Evolutionary conservation across 2,113 vertebrate species (phyloP), one percentile per base, ranked within the genome.

Genomic region (Albula goreensis): DNA sequence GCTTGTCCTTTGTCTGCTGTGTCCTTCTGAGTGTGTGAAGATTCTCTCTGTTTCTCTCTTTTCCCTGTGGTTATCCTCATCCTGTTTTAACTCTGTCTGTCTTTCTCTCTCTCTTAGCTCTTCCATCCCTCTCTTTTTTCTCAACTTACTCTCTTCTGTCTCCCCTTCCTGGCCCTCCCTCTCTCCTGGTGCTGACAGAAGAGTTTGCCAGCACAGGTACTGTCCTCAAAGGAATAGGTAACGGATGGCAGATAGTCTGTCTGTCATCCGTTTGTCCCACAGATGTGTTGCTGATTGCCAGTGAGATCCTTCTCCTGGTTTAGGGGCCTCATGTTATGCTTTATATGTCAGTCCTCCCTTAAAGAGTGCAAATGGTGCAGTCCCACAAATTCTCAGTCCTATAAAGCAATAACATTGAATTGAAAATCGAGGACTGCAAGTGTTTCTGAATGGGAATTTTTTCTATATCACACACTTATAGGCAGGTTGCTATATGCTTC

Each of bases 201-300:
- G 95, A 96, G 91, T 93, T 97, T 87, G 94, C 96, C 91, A 97
- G 95, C 66, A 94, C 96, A 96, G 96, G 96, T 97, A 98, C 94
- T 91, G 96, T 96, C 90, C 91, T 93, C 82, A 90, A 94, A 87
- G 88, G 89, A 93, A 86, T 96, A 97, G 96, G 97, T 97, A 97
- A 96, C 53, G 90, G 93, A 91, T 81, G 49, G 82, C 77, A 90
- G 88, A 89, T 85, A 83, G 83, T 85, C 52, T 82, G 82, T 88
- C 79, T 89, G 84, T 86, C 88, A 22, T 66, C 60, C 31, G 31
- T 41, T 41, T 41, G 31, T 77, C 48, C 81, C 70, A 57, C 52
- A 5, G 50, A 31, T 56, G 81, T 50, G 81, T 12, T 19, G 19
- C 17, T n/a, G 31, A n/a, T 25, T 56, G 19, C 50, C 50, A 57